phyloP scores from a whole-genome alignment of 1,140 invertebrate genomes.

The Drosophila sp. region DNA sequence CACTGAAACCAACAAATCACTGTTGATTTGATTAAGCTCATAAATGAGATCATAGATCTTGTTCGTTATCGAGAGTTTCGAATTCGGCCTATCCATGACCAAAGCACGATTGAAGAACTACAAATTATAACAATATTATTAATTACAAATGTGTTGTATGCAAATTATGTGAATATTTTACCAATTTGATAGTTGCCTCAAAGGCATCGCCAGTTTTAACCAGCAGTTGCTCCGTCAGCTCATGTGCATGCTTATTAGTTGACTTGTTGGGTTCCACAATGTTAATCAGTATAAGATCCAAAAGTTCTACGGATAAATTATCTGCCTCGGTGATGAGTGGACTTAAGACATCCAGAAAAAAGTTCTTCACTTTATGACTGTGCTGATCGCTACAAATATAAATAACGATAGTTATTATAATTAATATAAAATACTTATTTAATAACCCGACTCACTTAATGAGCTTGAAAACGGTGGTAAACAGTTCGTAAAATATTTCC shows the following conservation, averaged over 20 bases:
- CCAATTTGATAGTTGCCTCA: slow-evolving; percentile 96
- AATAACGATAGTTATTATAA: slow-evolving; percentile 3
- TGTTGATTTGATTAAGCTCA: slow-evolving; percentile 97
- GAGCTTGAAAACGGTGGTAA: slow-evolving; percentile 98
- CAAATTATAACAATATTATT: slow-evolving; percentile 10
- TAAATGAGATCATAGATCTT: slow-evolving; percentile 99
- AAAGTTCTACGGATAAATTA: slow-evolving; percentile 95
- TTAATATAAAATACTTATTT: slow-evolving; percentile 15
- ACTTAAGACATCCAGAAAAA: slow-evolving; percentile 97
- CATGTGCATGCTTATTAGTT: slow-evolving; percentile 95
- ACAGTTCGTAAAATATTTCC: slow-evolving; percentile 97
- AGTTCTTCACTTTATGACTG: slow-evolving; percentile 97
- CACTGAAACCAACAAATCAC: slow-evolving; percentile 93
- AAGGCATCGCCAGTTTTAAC: slow-evolving; percentile 95
- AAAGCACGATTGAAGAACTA: slow-evolving; percentile 98
- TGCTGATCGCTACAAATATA: slow-evolving; percentile 93
- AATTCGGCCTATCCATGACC: slow-evolving; percentile 95
- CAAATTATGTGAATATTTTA: slow-evolving; percentile 85
- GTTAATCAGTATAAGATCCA: slow-evolving; percentile 97
- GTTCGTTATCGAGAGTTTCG: slow-evolving; percentile 90
- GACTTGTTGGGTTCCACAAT: slow-evolving; percentile 98
- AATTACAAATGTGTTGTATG: not conserved
- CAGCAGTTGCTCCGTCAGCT: slow-evolving; percentile 95
- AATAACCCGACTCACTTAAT: slow-evolving; percentile 91
- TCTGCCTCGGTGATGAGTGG: slow-evolving; percentile 98